Evolutionary conservation across 2,888 invertebrate species (phyloP).

Genomic region (Clanis bilineata): DNA sequence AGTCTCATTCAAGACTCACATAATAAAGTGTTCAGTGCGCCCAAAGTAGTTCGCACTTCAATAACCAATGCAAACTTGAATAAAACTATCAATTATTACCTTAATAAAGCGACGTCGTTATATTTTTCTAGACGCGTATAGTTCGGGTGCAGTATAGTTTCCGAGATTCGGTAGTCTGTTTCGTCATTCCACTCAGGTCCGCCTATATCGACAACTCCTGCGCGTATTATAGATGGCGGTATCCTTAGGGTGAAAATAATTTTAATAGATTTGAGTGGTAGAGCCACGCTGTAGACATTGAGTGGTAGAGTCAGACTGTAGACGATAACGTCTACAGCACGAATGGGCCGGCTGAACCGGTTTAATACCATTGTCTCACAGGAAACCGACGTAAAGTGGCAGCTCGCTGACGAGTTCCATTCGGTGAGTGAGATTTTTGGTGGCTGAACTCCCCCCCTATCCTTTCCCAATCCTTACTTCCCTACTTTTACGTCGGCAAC

Average conservation of each 20-base stretch:
- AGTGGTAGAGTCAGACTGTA: too few species aligned
- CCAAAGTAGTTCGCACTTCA: background rate
- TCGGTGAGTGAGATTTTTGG: too few species aligned
- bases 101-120: constrained; percentile 68
- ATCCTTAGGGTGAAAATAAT: constrained; percentile 45
- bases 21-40: too few species aligned
- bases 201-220: constrained; percentile 60
- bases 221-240: constrained; percentile 57
- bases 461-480: too few species aligned
- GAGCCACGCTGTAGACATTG: background rate
- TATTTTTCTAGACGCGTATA: constrained; percentile 63
- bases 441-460: too few species aligned
- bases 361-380: too few species aligned
- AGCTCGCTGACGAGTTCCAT: too few species aligned
- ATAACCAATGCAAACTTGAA: background rate
- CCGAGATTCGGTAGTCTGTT: constrained; percentile 52
- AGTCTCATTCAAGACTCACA: too few species aligned
- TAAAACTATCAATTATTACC: constrained; percentile 39
- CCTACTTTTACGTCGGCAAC: too few species aligned
- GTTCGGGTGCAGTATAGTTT: constrained; percentile 54
- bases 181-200: constrained; percentile 40
- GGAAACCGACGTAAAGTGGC: too few species aligned
- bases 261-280: background rate
- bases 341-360: too few species aligned
- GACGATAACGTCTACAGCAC: too few species aligned